These are phyloP conservation scores for Phalacrocorax carbo DNA, from an alignment of 2,113 vertebrate genomes.

Conservation along the genomic window DNA sequence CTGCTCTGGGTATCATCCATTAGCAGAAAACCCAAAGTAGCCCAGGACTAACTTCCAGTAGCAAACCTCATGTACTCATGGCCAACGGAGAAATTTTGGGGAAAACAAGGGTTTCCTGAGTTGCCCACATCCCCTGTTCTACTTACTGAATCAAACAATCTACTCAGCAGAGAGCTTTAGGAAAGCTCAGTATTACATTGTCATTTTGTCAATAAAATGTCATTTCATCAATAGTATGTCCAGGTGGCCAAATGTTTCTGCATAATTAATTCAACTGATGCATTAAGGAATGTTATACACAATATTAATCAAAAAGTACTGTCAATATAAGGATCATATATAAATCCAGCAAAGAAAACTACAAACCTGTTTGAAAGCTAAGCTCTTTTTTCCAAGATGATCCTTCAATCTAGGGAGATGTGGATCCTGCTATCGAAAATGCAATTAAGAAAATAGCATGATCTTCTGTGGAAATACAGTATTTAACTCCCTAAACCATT, in stretches of 20 bases:
- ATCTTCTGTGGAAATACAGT: neutral
- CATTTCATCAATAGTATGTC: constrained; percentile 64
- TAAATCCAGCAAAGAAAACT: constrained; percentile 41
- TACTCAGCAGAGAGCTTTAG: constrained; percentile 37
- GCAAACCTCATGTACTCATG: neutral
- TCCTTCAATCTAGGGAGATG: neutral
- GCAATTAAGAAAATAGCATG: constrained; percentile 27
- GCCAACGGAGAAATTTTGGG: neutral
- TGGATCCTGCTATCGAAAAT: constrained; percentile 9
- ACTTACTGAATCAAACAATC: neutral
- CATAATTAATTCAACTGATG: constrained; percentile 76
- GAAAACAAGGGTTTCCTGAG: neutral
- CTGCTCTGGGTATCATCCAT: neutral
- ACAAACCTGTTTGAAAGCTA: constrained; percentile 1
- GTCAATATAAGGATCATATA: constrained; percentile 54
- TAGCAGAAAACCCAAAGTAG: neutral
- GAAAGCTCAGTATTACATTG: constrained; percentile 67
- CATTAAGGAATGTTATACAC: constrained; percentile 74
- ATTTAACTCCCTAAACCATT: neutral
- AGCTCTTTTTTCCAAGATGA: neutral
- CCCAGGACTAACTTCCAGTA: neutral
- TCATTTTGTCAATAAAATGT: constrained; percentile 77
- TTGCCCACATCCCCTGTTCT: neutral
- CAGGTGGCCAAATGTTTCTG: constrained; percentile 63
- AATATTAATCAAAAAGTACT: constrained; percentile 74